Percentiles rank a stretch among this genome's conserved stretches.
These are phyloP conservation scores for Gnathochromis pfefferi DNA, from an alignment of 2,113 vertebrate genomes.

Conservation along the genomic window DNA sequence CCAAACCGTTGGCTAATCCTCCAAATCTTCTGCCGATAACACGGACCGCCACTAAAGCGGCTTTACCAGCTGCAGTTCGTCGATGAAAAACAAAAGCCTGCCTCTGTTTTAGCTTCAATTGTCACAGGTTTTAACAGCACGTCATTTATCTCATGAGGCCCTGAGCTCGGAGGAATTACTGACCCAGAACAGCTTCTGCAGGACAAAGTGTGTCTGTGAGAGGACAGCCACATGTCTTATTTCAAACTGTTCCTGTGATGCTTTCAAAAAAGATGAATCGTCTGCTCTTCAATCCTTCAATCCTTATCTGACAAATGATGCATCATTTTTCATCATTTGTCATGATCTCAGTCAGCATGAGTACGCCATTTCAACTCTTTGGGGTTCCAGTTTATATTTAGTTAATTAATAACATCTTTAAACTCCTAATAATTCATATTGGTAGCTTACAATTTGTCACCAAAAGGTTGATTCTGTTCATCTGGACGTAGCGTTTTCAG, in stretches of 20 bases:
- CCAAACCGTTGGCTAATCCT: constrained; percentile 12
- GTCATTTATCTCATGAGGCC: neutral
- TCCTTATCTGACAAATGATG: neutral
- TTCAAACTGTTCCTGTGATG: neutral
- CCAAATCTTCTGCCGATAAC: neutral
- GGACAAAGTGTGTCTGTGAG: neutral
- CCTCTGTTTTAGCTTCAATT: neutral
- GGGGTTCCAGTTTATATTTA: neutral
- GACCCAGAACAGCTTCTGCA: neutral
- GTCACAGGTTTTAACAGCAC: neutral
- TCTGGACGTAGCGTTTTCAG: neutral
- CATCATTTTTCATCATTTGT: neutral
- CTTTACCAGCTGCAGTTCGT: neutral
- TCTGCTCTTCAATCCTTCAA: neutral
- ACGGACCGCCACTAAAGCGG: neutral
- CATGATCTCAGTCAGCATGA: neutral
- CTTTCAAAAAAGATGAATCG: neutral
- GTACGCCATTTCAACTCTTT: neutral
- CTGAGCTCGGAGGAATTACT: neutral
- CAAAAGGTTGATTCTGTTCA: neutral
- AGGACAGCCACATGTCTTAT: neutral
- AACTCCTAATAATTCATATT: neutral
- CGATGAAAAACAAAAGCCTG: neutral
- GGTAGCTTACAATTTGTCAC: neutral
- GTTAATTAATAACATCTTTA: neutral